phyloP scores from a whole-genome alignment of 2,797 vertebrate species.

The Zonotrichia albicollis region DNA sequence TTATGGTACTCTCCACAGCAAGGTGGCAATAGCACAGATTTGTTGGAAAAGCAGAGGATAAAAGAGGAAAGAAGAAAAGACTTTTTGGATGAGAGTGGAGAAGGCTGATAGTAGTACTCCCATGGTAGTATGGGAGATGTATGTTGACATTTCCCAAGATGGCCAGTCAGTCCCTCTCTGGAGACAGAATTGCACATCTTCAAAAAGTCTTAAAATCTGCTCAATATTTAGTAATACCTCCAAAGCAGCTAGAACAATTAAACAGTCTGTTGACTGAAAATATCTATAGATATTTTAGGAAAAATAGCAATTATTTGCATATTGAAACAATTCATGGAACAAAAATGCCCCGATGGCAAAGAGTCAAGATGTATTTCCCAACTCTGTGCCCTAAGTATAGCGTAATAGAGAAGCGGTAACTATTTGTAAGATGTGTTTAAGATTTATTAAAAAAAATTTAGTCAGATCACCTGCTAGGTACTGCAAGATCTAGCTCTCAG shows the following conservation, averaged over 20 bases:
- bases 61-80: neutral
- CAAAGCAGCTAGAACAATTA: neutral
- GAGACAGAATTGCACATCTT: neutral
- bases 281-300: neutral
- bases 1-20: neutral
- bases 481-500: neutral
- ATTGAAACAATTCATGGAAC: neutral
- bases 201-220: neutral
- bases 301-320: neutral
- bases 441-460: neutral
- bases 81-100: neutral
- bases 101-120: neutral
- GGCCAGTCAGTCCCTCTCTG: neutral
- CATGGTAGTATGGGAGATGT: neutral
- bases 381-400: neutral
- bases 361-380: neutral
- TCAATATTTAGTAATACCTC: neutral
- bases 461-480: neutral
- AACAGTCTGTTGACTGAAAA: neutral
- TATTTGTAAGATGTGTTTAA: neutral
- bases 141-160: neutral
- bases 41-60: neutral
- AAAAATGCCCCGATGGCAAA: neutral
- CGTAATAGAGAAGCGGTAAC: constrained; percentile 5
- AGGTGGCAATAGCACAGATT: neutral